Evolutionary conservation across 2,113 vertebrate species (phyloP), one percentile per base, ranked within the genome.

Genomic region (Nicator chloris): DNA sequence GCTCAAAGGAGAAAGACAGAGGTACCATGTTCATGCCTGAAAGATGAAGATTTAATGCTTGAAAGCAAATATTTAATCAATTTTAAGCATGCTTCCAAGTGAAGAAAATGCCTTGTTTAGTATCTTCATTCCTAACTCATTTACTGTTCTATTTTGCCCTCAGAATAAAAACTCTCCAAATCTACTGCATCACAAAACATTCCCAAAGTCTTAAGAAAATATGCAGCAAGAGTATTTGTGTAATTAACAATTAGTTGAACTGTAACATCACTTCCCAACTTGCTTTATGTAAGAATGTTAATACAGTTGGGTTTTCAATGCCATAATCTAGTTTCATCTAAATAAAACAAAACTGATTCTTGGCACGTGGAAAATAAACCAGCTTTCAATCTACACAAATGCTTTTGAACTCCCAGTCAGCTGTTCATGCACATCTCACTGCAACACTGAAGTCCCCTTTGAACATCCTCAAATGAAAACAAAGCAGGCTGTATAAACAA

Each of bases 271-370:
- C 24, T 92, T 90, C 86, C 59, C 82, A 94, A 76, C 42, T 86
- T 88, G 73, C 54, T 89, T 94, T 82, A 86, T 78, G 24, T 53
- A 95, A 90, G 79, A 97, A 89, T 23, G 64, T 85, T 93, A 69
- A 90, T 64, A 68, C 50, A 76, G 47, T 96, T 77, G 39, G 26
- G 59, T 92, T 97, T 97, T 94, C 86, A 93, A 39, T 91, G 80
- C 92, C 91, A 90, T 94, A 97, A 97, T 91, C 90, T 86, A 63
- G 68, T 92, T 96, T 93, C 72, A 95, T 86, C 91, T 97, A 95
- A 94, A 94, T 88, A 92, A 97, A 96, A 88, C 91, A 85, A 93
- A 95, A 92, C 63, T 81, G 79, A 65, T 90, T 96, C 83, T 92
- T 94, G 93, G 61, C 92, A 90, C 7, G 3, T 77, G 78, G 77